Conservation (phyloP, 2,797 vertebrate genomes). For the Holocentrus rufus region DNA sequence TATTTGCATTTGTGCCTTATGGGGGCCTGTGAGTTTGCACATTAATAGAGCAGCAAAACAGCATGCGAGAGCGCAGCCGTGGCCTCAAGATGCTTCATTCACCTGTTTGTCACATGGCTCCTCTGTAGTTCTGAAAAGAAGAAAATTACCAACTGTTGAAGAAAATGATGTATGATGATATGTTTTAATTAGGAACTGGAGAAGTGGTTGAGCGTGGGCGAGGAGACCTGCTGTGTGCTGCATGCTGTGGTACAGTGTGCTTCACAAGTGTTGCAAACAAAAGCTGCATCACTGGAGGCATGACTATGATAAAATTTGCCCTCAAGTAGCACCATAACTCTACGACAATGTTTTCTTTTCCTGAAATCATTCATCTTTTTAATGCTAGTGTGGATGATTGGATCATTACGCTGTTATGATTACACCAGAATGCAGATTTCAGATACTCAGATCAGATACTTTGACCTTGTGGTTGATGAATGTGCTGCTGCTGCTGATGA, state of each 20-base stretch:
- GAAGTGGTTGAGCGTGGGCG: too few relatives aligned
- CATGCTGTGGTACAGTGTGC: too few relatives aligned
- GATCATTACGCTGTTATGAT: not conserved
- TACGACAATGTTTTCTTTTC: not conserved
- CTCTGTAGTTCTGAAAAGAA: not conserved
- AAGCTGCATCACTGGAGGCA: too few relatives aligned
- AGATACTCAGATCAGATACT: slow-evolving; percentile 10
- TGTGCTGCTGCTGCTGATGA: not conserved
- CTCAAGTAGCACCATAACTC: too few relatives aligned
- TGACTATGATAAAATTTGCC: too few relatives aligned
- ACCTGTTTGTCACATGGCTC: not conserved
- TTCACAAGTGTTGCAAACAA: too few relatives aligned
- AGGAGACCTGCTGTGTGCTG: too few relatives aligned
- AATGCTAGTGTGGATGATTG: not conserved
- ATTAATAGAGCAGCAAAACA: slow-evolving; percentile 18
- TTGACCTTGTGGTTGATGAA: not conserved
- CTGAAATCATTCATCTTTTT: not conserved
- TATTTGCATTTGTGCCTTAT: slow-evolving; percentile 69
- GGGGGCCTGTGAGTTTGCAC: not conserved
- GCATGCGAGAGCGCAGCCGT: too few relatives aligned
- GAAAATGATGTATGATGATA: too few relatives aligned
- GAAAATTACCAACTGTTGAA: not conserved
- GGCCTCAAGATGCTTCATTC: not conserved
- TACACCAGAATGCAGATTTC: not conserved
- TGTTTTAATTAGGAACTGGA: too few relatives aligned